Evolutionary conservation across 2,797 vertebrate species (phyloP).

Genomic region (Aulostomus chinensis): DNA sequence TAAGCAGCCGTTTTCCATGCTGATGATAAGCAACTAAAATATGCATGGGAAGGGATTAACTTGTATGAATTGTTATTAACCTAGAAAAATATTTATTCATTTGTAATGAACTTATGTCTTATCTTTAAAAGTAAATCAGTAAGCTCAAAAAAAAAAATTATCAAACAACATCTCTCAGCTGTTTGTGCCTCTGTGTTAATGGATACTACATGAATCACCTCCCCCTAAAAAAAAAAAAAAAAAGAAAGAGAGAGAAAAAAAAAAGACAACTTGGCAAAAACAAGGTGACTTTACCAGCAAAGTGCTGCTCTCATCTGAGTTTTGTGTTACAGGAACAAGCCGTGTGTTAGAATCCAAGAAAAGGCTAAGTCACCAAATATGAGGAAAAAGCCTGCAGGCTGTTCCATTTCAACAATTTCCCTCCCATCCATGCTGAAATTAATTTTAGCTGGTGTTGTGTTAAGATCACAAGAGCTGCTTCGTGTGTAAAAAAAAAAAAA

Average conservation of each 20-base stretch:
- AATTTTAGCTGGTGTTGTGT: slow-evolving; percentile 76
- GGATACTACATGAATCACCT: too few relatives aligned
- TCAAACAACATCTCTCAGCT: too few relatives aligned
- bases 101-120: slow-evolving; percentile 7
- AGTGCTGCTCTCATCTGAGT: slow-evolving; percentile 72
- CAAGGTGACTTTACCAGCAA: slow-evolving; percentile 75
- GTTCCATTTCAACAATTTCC: slow-evolving; percentile 71
- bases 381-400: slow-evolving; percentile 69
- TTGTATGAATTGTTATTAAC: too few relatives aligned
- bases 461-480: slow-evolving; percentile 73
- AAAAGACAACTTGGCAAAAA: slow-evolving; percentile 73
- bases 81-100: slow-evolving; percentile 5
- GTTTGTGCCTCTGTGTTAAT: too few relatives aligned
- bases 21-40: slow-evolving; percentile 55
- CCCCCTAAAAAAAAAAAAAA: background rate
- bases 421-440: slow-evolving; percentile 70
- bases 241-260: background rate
- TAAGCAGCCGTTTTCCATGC: slow-evolving; percentile 60
- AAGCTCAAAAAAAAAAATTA: too few relatives aligned
- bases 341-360: slow-evolving; percentile 68
- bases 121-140: too few relatives aligned
- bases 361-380: slow-evolving; percentile 77
- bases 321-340: slow-evolving; percentile 74
- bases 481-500: slow-evolving; percentile 31
- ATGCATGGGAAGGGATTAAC: slow-evolving; percentile 5